Conservation (phyloP, 1,140 invertebrate species). For the Hypsibius dujardini region DNA sequence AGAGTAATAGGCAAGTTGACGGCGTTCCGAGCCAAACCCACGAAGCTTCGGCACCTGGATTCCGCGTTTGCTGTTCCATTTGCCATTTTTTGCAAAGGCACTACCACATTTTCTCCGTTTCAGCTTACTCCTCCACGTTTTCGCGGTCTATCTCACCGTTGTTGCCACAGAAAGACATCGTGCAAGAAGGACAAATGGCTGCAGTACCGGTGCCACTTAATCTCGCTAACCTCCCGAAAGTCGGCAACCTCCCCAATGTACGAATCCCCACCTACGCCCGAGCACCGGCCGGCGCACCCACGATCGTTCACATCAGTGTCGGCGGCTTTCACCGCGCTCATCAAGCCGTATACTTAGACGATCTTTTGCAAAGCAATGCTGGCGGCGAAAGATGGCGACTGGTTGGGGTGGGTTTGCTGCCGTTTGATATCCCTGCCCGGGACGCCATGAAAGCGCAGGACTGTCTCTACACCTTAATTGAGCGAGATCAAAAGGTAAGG, state of each 20-base stretch:
- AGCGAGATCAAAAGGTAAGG: not conserved
- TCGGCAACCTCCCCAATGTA: not conserved
- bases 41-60: too few relatives aligned
- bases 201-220: not conserved
- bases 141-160: too few relatives aligned
- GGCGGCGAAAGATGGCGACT: not conserved
- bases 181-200: too few relatives aligned
- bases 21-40: too few relatives aligned
- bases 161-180: too few relatives aligned
- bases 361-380: not conserved
- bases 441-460: slow-evolving; percentile 14
- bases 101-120: too few relatives aligned
- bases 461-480: slow-evolving; percentile 7
- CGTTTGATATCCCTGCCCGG: slow-evolving; percentile 8
- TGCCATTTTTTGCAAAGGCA: too few relatives aligned
- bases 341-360: slow-evolving; percentile 10
- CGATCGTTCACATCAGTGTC: slow-evolving; percentile 15
- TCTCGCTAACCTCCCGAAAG: not conserved
- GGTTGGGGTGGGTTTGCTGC: slow-evolving; percentile 3
- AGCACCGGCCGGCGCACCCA: not conserved
- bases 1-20: too few relatives aligned
- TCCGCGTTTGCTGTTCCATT: too few relatives aligned
- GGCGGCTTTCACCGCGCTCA: slow-evolving; percentile 10
- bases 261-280: not conserved
- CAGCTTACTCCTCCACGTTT: too few relatives aligned